A percentile compares a stretch with the other conserved stretches of the same genome.
Conservation (phyloP, 2,888 invertebrate genomes). For the Lissocephala sabroskyi region DNA sequence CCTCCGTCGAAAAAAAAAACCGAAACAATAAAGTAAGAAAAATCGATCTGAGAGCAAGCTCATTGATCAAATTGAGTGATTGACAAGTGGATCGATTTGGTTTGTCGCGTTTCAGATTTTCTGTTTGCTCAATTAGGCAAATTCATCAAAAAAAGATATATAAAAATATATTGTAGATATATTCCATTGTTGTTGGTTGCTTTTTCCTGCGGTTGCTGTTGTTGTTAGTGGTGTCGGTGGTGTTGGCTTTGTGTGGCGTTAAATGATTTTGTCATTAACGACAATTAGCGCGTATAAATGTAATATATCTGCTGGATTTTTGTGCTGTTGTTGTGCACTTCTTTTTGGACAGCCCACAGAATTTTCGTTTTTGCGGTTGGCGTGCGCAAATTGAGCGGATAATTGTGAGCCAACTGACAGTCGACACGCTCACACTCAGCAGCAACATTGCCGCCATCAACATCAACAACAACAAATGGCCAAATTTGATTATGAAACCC, state of each 20-base stretch:
- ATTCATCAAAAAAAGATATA: no score
- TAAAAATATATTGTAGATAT: slow-evolving; percentile 9
- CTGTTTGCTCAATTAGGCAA: slow-evolving; percentile 51
- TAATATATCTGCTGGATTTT: not conserved
- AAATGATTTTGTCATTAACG: slow-evolving; percentile 58
- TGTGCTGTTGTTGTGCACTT: not conserved
- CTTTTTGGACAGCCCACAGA: slow-evolving; percentile 30
- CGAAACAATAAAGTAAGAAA: no score
- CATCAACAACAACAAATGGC: no score
- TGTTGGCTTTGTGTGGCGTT: slow-evolving; percentile 18
- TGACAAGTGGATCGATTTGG: slow-evolving; percentile 56
- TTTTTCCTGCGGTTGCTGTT: slow-evolving; percentile 9
- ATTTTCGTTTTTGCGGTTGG: slow-evolving; percentile 27
- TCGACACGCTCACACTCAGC: not conserved
- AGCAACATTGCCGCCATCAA: not conserved
- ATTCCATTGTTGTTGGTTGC: slow-evolving; percentile 27
- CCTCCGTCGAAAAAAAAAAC: no score
- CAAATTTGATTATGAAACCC: slow-evolving; percentile 28
- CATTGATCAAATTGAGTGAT: slow-evolving; percentile 64
- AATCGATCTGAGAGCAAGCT: slow-evolving; percentile 28
- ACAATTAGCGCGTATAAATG: slow-evolving; percentile 39
- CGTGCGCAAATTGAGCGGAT: slow-evolving; percentile 22
- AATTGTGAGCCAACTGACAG: not conserved
- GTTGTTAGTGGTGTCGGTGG: no score
- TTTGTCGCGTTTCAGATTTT: slow-evolving; percentile 19